Evolutionary conservation across 2,113 vertebrate genomes (phyloP).

Genomic region (Pedionomus torquatus): DNA sequence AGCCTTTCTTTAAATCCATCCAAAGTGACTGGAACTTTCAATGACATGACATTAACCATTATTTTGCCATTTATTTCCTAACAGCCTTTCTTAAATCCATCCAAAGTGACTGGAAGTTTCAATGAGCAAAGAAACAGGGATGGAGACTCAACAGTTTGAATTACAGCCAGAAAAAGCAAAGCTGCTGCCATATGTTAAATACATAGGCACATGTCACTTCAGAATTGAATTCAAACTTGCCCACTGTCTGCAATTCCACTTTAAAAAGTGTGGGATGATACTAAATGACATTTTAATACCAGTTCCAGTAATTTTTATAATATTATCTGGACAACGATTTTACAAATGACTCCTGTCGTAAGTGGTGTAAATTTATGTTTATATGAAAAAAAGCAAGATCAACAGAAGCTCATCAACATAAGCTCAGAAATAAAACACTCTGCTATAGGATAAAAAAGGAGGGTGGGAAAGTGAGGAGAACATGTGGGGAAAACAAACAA

Average conservation of each 20-base stretch:
- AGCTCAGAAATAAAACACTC: not conserved
- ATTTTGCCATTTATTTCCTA: not conserved
- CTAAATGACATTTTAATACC: not conserved
- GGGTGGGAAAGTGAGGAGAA: not conserved
- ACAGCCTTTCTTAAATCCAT: not conserved
- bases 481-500: not conserved
- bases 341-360: not conserved
- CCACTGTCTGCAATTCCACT: not conserved
- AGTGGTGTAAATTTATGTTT: not conserved
- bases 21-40: not conserved
- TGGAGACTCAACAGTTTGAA: not conserved
- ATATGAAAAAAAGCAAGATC: not conserved
- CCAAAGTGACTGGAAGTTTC: not conserved
- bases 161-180: constrained; percentile 5
- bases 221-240: not conserved
- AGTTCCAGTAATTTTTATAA: not conserved
- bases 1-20: not conserved
- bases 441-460: not conserved
- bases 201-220: not conserved
- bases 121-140: not conserved
- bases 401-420: not conserved
- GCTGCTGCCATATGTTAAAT: constrained; percentile 16
- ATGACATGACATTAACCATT: not conserved
- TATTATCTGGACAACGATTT: not conserved
- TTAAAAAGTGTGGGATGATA: not conserved